Evolutionary conservation across 1,140 invertebrate species (phyloP).

Genomic region (Nymphalis io): DNA sequence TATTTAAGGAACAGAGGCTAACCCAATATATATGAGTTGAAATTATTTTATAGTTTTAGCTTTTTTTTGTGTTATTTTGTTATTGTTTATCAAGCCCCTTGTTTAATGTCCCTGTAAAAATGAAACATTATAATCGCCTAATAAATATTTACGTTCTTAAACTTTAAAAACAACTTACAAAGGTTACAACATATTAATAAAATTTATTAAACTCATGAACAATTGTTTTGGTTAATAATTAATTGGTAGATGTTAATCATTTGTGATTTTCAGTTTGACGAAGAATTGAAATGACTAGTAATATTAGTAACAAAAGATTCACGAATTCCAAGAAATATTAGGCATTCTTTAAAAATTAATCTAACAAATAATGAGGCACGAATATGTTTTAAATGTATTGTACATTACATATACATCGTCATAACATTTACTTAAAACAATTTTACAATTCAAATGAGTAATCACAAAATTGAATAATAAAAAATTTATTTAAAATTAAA

Average conservation of each 20-base stretch:
- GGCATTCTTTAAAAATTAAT: constrained; percentile 12
- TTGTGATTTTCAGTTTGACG: constrained; percentile 14
- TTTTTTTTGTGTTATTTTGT: not conserved
- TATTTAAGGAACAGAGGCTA: not conserved
- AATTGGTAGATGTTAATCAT: constrained; percentile 60
- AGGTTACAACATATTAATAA: constrained; percentile 75
- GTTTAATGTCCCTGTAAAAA: constrained; percentile 10
- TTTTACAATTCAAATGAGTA: constrained; percentile 20
- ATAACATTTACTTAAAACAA: constrained; percentile 22
- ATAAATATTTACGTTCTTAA: constrained; percentile 12
- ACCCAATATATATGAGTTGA: not conserved
- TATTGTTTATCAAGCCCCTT: not conserved
- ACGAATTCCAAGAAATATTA: constrained; percentile 18
- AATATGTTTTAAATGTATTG: constrained; percentile 24
- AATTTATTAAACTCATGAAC: constrained; percentile 75
- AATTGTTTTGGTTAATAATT: constrained; percentile 75
- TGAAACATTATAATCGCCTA: not conserved
- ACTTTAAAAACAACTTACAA: constrained; percentile 29
- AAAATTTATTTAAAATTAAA: constrained; percentile 24
- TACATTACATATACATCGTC: constrained; percentile 22
- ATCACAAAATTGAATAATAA: constrained; percentile 20
- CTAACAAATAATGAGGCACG: constrained; percentile 24
- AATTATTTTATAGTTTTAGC: not conserved
- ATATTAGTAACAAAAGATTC: constrained; percentile 32
- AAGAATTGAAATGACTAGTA: constrained; percentile 35